Base-by-base conservation (phyloP, 2,888 invertebrate species). In the Mactromeris polynyma region DNA sequence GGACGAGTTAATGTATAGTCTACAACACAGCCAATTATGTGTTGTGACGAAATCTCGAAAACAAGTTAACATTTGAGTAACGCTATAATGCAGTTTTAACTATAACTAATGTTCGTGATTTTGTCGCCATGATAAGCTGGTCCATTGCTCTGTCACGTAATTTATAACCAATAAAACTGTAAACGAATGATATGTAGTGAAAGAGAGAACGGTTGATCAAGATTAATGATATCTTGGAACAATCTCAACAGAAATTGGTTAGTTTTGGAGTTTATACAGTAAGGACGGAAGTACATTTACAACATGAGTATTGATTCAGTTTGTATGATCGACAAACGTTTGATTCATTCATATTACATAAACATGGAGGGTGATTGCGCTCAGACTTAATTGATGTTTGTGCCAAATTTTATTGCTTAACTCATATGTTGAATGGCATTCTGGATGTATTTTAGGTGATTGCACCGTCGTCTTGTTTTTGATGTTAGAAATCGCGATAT, bases 71-170 rank as follows among this genome's bases (percentile, higher is more conserved):
- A 64, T 64, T 64, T 64, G 58, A 9, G 26, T 26, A 26, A 11
- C 26, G 9, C 26, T 9, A 64, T 26, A 64, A 26, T 64, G 26
- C 58, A 64, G 21, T 64, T 26, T 9, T n/a, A 64, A 26, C 58
- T 4, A 64, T 64, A 64, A 64, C 58, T 64, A 64, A 64, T 64
- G 58, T 64, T 64, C 21, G 26, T 64, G 58, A n/a, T 7, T 64
- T 64, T 64, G 58, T 64, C 58, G 58, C 58, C n/a, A 64, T 26
- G 26, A 64, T 64, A 64, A 64, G 58, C 58, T 64, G n/a, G n/a
- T 64, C 58, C 54, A n/a, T 9, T 64, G 58, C n/a, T 11, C 4
- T 64, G n/a, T 64, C 26, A n/a, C 26, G 26, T 64, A 64, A 64
- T 64, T 26, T 64, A 64, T 64, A 26, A 64, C 58, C 58, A 64